Percentiles rank a stretch among this genome's conserved stretches.
Evolutionary conservation across 2,888 invertebrate genomes (phyloP).

Genomic region (Ceramica pisi): DNA sequence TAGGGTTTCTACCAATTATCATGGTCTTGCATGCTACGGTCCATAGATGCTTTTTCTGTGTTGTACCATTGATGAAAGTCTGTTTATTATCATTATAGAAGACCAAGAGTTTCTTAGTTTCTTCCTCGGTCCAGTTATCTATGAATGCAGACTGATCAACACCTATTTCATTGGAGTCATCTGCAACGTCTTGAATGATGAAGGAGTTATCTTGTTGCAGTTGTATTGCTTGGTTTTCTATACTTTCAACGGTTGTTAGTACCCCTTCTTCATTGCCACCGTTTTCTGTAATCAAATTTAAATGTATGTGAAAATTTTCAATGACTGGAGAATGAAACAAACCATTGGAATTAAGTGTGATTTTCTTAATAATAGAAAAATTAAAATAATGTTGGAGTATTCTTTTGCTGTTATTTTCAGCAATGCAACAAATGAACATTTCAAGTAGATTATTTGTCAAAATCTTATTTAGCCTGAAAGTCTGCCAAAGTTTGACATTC

Average conservation of each 20-base stretch:
- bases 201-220: constrained; percentile 69
- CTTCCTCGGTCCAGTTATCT: constrained; percentile 80
- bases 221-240: constrained; percentile 70
- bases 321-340: neutral
- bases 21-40: constrained; percentile 85
- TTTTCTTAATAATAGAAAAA: too few species aligned
- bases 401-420: too few species aligned
- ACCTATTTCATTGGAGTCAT: constrained; percentile 41
- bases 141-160: constrained; percentile 22
- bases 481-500: too few species aligned
- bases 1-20: constrained; percentile 77
- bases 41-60: constrained; percentile 83
- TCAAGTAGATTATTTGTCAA: neutral
- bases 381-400: too few species aligned
- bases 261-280: constrained; percentile 75
- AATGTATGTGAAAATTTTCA: neutral
- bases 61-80: constrained; percentile 77
- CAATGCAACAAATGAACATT: neutral
- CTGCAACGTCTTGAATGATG: constrained; percentile 67
- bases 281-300: constrained; percentile 73
- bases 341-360: neutral
- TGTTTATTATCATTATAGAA: constrained; percentile 86
- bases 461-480: too few species aligned
- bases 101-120: constrained; percentile 79
- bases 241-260: constrained; percentile 74